Percentiles rank a stretch among this genome's conserved stretches.
phyloP scores from a whole-genome alignment of 2,888 invertebrate genomes.

The Leptothorax acervorum region DNA sequence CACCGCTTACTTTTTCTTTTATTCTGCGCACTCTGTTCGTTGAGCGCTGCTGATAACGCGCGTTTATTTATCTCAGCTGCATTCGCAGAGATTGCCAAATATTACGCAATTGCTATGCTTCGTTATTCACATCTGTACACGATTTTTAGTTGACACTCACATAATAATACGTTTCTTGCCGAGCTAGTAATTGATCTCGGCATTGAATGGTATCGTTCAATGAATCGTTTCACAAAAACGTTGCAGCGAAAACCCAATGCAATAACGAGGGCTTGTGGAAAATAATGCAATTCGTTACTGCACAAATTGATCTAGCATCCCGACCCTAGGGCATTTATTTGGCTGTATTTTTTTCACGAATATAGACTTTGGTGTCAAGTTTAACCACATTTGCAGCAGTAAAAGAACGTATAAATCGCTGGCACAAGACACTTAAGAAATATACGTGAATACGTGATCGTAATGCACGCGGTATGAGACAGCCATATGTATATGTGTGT shows the following conservation, averaged over 20 bases:
- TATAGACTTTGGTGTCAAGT: constrained; percentile 63
- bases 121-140: not conserved
- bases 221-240: constrained; percentile 38
- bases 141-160: constrained; percentile 37
- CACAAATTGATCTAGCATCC: constrained; percentile 63
- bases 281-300: constrained; percentile 55
- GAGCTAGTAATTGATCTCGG: constrained; percentile 47
- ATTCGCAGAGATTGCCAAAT: constrained; percentile 10
- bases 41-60: not conserved
- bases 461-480: constrained; percentile 37
- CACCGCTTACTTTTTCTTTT: not conserved
- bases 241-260: constrained; percentile 11
- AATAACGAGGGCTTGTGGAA: constrained; percentile 26
- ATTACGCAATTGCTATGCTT: not conserved
- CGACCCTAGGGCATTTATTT: constrained; percentile 60
- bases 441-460: constrained; percentile 36
- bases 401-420: constrained; percentile 57
- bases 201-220: constrained; percentile 14
- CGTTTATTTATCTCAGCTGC: constrained; percentile 15
- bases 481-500: not conserved
- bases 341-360: constrained; percentile 69
- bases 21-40: not conserved
- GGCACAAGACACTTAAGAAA: constrained; percentile 55
- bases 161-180: constrained; percentile 7
- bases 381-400: constrained; percentile 32